Conservation (phyloP, 2,797 vertebrate genomes). For the Xyrichtys novacula region DNA sequence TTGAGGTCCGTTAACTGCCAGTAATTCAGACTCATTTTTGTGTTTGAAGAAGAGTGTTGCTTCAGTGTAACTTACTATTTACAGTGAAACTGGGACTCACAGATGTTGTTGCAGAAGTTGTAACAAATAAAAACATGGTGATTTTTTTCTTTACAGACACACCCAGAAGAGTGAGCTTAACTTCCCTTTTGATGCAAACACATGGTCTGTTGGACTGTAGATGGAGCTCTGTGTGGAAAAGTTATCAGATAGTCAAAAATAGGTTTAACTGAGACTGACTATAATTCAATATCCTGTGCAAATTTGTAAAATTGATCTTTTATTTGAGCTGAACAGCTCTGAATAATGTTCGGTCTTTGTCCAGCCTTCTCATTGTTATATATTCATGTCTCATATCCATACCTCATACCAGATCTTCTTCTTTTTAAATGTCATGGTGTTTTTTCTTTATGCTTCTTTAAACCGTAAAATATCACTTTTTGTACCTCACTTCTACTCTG, state of each 20-base stretch:
- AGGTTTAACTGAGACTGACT: background rate
- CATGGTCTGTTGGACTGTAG: no score
- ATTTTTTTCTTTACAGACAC: no score
- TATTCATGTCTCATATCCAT: constrained; percentile 18
- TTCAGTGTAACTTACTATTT: no score
- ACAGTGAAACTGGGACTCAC: no score
- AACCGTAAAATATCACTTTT: background rate
- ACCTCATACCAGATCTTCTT: constrained; percentile 18
- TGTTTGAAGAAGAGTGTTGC: no score
- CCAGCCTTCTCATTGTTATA: constrained; percentile 10
- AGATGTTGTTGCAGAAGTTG: no score
- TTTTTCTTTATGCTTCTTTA: background rate
- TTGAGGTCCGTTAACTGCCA: no score
- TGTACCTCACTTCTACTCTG: background rate
- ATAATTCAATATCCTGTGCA: constrained; percentile 16
- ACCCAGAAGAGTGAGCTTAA: no score
- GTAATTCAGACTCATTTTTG: no score
- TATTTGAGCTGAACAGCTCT: constrained; percentile 13
- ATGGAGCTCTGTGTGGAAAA: no score
- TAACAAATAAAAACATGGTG: no score
- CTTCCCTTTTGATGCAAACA: no score
- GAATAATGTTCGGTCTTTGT: constrained; percentile 12
- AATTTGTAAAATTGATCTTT: constrained; percentile 7
- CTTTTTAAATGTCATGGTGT: constrained; percentile 10
- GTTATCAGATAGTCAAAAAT: background rate